Conservation (phyloP, 2,888 invertebrate genomes). For the Pollenia labialis region DNA sequence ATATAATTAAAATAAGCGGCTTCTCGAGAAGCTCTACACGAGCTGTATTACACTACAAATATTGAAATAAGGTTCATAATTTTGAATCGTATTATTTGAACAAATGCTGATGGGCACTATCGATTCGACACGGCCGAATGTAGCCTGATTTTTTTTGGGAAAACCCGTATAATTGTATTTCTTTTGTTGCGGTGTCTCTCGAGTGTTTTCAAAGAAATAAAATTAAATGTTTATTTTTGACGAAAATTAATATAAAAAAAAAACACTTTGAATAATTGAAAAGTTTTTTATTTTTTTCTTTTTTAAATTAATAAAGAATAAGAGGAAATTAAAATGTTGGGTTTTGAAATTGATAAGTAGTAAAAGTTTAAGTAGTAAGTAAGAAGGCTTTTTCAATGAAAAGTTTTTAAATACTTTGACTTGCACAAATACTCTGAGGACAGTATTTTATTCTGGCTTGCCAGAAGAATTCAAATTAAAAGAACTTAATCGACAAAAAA, state of each 20-base stretch:
- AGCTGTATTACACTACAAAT: too few relatives aligned
- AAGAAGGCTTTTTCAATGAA: too few relatives aligned
- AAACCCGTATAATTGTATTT: not conserved
- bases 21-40: too few relatives aligned
- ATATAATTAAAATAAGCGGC: too few relatives aligned
- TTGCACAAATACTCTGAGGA: too few relatives aligned
- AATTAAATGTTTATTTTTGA: constrained; percentile 27
- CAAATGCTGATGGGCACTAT: not conserved
- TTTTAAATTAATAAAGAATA: not conserved
- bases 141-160: too few relatives aligned
- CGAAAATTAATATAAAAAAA: not conserved
- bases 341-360: not conserved
- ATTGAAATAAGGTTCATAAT: not conserved
- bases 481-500: too few relatives aligned
- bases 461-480: too few relatives aligned
- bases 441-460: too few relatives aligned
- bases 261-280: constrained; percentile 58
- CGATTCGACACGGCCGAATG: too few relatives aligned
- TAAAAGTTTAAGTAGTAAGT: too few relatives aligned
- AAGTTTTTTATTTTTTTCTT: constrained; percentile 20
- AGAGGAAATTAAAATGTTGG: not conserved
- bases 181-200: constrained; percentile 24
- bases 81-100: constrained; percentile 7
- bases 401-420: too few relatives aligned
- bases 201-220: constrained; percentile 7